Base-by-base conservation (phyloP, 2,888 invertebrate species). In the Masnerella sp. region DNA sequence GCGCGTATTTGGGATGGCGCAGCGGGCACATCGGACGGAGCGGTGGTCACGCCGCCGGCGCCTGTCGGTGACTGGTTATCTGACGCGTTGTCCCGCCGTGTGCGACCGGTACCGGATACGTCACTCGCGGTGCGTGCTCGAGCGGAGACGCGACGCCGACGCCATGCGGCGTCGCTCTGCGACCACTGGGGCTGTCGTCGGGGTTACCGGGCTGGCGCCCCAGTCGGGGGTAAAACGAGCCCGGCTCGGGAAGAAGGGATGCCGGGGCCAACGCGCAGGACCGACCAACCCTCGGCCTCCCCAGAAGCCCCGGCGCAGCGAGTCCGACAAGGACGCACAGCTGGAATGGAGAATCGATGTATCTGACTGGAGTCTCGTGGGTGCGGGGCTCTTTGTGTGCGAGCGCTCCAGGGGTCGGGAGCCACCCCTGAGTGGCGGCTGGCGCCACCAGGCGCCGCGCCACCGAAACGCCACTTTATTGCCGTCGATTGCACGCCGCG, bases 101-200 rank as follows among this genome's bases (percentile, higher is more conserved):
- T 81, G 79, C 81, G 80, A 76, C 68, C 67, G 49, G 49, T 49
- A 51, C 51, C 61, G 42, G 71, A 76, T 74, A 75, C 78, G 80
- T 80, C 81, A 79, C 82, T 79, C 83, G 78, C 79, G 79, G 65
- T 73, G 76, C 73, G 76, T 59, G 65, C 64, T 71, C 75, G 49
- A 56, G 51, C 49, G 89, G 89, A 89, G 90, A 90, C 90, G 90
- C 87, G 87, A 87, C 87, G 88, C 88, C 87, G 88, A 84, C 87
- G 87, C 86, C 87, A 88, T 88, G 88, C 89, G 88, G 89, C 89
- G 89, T 88, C 89, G 90, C 88, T 90, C 81, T 79, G 78, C 73
- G 79, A 78, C 74, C 80, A 79, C 81, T 79, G 81, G 80, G 76
- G 68, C 77, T 79, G 64, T 52, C 67, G 71, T 75, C 51, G 54